These are phyloP conservation scores for Rhagonycha fulva DNA, from an alignment of 2,888 invertebrate species.

Conservation along the genomic window DNA sequence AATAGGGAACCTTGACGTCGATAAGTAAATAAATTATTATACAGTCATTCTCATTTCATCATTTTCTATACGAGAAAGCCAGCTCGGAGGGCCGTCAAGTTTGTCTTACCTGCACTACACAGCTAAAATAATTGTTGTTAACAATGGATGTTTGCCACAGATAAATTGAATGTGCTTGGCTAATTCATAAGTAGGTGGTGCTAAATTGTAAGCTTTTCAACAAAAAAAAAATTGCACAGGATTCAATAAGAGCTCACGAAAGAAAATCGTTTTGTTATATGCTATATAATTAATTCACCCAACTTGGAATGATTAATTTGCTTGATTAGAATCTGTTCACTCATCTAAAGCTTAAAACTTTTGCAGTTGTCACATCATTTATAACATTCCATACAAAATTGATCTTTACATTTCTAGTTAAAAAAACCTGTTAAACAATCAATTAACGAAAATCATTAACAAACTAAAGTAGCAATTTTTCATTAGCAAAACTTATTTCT, in stretches of 20 bases:
- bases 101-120: background rate
- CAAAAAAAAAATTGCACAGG: background rate
- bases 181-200: background rate
- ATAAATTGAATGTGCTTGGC: too few species aligned
- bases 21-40: too few species aligned
- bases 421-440: background rate
- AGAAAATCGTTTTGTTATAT: background rate
- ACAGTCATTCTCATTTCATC: too few species aligned
- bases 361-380: conserved; percentile 33
- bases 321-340: background rate
- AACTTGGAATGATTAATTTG: background rate
- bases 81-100: background rate
- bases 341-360: conserved; percentile 11
- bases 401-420: conserved; percentile 14
- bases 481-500: background rate
- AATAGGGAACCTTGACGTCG: too few species aligned
- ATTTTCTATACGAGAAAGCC: too few species aligned
- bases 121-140: background rate
- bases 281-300: background rate
- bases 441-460: background rate
- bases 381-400: conserved; percentile 34
- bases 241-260: background rate
- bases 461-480: background rate
- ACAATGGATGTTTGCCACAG: too few species aligned
- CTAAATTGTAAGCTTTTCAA: background rate